Evolutionary conservation across 2,888 invertebrate species (phyloP).

Genomic region (Callimorpha dominula): DNA sequence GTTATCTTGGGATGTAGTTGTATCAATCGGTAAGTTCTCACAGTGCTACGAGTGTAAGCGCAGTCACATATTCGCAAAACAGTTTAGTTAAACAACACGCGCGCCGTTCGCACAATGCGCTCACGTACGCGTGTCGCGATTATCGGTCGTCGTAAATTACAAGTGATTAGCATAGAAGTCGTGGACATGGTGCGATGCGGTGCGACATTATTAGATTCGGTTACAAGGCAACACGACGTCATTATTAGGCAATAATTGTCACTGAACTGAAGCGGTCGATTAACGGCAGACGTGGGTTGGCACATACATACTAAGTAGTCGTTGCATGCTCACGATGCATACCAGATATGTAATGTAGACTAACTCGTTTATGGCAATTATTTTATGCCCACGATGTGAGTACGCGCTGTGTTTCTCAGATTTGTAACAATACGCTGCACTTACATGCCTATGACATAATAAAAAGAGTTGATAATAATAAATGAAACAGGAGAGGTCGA

Average conservation of each 20-base stretch:
- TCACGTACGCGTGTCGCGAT: constrained; percentile 84
- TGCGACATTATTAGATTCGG: constrained; percentile 80
- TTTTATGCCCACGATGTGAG: constrained; percentile 23
- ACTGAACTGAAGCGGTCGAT: constrained; percentile 81
- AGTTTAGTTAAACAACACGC: constrained; percentile 55
- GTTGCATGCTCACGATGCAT: constrained; percentile 57
- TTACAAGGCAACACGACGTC: constrained; percentile 73
- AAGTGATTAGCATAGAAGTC: constrained; percentile 82
- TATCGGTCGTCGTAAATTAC: constrained; percentile 84
- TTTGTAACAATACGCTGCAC: constrained; percentile 3
- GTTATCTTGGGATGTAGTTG: constrained; percentile 41
- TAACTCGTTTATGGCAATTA: constrained; percentile 45
- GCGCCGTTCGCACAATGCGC: constrained; percentile 76
- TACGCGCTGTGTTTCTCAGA: background rate
- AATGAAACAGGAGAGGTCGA: constrained; percentile 39
- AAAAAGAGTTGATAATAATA: constrained; percentile 36
- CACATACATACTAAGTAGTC: constrained; percentile 72
- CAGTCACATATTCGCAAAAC: constrained; percentile 52
- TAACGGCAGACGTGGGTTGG: constrained; percentile 74
- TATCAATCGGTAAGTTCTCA: constrained; percentile 71
- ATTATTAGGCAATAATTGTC: constrained; percentile 84
- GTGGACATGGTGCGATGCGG: constrained; percentile 64
- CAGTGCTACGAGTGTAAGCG: constrained; percentile 49
- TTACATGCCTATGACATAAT: constrained; percentile 27
- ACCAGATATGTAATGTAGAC: constrained; percentile 46